Evolutionary conservation across 2,888 invertebrate genomes (phyloP), one percentile per base, ranked within the genome.

Genomic region (Lucinisca nassula): DNA sequence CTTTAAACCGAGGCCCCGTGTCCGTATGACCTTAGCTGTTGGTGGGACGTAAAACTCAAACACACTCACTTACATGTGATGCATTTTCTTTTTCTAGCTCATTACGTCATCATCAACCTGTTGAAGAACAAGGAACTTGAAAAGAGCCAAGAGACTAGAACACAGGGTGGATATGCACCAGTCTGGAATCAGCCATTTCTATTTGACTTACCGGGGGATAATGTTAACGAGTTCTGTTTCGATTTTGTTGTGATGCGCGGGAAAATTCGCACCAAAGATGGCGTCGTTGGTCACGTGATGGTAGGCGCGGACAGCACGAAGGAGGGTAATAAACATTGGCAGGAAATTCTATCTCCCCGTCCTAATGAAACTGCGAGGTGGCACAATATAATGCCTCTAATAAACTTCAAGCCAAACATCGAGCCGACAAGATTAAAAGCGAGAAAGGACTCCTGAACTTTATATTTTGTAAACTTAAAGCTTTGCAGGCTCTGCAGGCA

Each of bases 111-210:
- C 21, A 90, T 95, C 17, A 92, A 92, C 35, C 70, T 95, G 1
- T n/a, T 90, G 40, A 84, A 85, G 73, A 82, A 89, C 40, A 79
- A 85, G 10, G 88, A 92, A 32, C 78, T 91, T 4, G 37, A 94
- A 14, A 89, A 85, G 24, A 79, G 58, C 12, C 91, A 93, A 61
- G 93, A 93, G 81, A 94, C 94, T 0, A 82, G 87, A 35, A 70
- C 90, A 10, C 88, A 90, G 61, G 89, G 88, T 37, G 94, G 94
- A 45, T 84, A 90, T 30, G 90, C 82, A 35, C 94, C 94, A 0
- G 90, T 93, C 17, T 95, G 95, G 95, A 95, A 95, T 82, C 93
- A 94, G 77, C 93, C 94, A 27, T 95, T 94, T 82, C 87, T 95
- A 21, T 95, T 95, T 83, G 92, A 94, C 88, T 77, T 94, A 21